phyloP scores from a whole-genome alignment of 2,113 vertebrate genomes.

The Lamprotornis superbus region DNA sequence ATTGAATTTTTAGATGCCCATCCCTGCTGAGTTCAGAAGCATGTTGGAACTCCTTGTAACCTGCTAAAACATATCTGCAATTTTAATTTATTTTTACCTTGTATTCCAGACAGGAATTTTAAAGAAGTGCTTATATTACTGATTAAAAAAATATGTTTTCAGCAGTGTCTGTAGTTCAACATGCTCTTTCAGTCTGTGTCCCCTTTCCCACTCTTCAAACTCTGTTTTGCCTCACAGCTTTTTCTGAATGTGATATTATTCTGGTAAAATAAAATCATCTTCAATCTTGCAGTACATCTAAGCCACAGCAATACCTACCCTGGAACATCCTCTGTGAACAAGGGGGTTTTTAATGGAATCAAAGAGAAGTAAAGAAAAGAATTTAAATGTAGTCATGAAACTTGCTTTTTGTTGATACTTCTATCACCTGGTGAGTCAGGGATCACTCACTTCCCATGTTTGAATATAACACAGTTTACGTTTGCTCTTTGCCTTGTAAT shows the following conservation, averaged over 20 bases:
- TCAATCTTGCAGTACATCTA: not conserved
- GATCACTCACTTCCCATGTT: not conserved
- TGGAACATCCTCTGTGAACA: not conserved
- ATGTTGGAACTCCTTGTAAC: not conserved
- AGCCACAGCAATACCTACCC: not conserved
- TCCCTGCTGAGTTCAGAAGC: not conserved
- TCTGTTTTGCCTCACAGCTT: rapidly evolving
- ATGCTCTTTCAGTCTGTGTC: not conserved
- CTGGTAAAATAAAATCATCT: not conserved
- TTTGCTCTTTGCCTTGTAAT: not conserved
- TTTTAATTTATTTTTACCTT: not conserved
- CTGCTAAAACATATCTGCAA: not conserved
- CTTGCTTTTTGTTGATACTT: not conserved
- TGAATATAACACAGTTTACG: not conserved
- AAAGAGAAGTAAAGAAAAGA: not conserved
- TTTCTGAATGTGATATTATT: not conserved
- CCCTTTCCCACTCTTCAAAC: not conserved
- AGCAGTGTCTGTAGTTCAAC: not conserved
- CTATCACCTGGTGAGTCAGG: not conserved
- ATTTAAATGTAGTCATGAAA: not conserved
- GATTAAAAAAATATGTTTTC: not conserved
- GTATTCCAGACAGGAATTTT: not conserved
- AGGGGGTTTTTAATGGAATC: not conserved
- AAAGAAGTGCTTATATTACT: not conserved
- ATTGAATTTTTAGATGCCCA: not conserved